Evolutionary conservation across 53 echinoderm and acorn worm species (phyloP), one percentile per base, ranked within the genome.

Genomic region (Astropecten irregularis): DNA sequence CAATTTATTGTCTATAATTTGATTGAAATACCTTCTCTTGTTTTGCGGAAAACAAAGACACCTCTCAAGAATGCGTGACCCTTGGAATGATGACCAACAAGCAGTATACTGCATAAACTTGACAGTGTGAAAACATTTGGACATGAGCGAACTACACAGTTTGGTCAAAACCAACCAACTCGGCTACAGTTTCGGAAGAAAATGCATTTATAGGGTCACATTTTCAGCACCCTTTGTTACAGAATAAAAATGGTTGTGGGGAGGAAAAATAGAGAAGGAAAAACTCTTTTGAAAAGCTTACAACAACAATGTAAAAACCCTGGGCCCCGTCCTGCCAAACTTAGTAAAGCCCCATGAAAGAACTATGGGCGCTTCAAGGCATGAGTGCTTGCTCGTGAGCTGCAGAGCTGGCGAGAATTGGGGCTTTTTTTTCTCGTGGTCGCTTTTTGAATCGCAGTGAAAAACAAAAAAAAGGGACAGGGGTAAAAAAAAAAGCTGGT

Each of bases 181-280:
- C 40, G 40, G 76, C 57, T 57, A 76, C 76, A 76, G 57, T 76
- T 76, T 76, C 76, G 37, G 22, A 22, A 27, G n/a, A n/a, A n/a
- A n/a, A n/a, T n/a, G n/a, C n/a, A n/a, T n/a, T n/a, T n/a, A 71
- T 30, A 35, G 9, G 52, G 53, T 71, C 29, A 19, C 20, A 71
- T 49, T 28, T 33, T 34, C 2, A 25, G 13, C 25, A 26, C 37
- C 40, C 40, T 57, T 76, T 76, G 76, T 76, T 42, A 28, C 1
- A 65, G n/a, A n/a, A n/a, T n/a, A 65, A 34, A 15, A 53, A 22
- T 32, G 73, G 32, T 21, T 53, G 57, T 6, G 40, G 67, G 21
- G 14, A 38, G 16, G 3, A n/a, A 26, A 34, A 31, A 21, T 1
- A 3, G 56, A 39, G 36, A n/a, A n/a, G n/a, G 14, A 38, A 76